Percentiles rank a stretch among this genome's conserved stretches.
phyloP scores from a whole-genome alignment of 37 sponge, comb jelly and placozoan species.

The Chondrosia reniformis region DNA sequence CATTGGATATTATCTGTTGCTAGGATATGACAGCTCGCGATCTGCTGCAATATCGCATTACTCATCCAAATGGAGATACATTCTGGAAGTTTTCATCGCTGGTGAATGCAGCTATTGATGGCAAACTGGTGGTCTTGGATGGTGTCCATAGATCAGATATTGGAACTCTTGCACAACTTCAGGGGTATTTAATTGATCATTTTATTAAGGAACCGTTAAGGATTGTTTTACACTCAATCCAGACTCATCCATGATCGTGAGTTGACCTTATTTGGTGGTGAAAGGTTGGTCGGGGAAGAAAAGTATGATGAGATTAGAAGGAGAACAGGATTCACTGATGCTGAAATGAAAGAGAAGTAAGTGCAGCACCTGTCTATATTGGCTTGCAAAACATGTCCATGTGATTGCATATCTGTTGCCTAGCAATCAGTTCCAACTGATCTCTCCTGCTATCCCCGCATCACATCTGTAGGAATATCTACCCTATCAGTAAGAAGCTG shows the following conservation, averaged over 20 bases:
- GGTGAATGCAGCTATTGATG: slow-evolving; percentile 66
- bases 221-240: not conserved
- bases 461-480: slow-evolving; percentile 28
- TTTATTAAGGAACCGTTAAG: too few relatives aligned
- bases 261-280: slow-evolving; percentile 57
- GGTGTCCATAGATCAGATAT: slow-evolving; percentile 76
- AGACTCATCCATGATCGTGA: slow-evolving; percentile 75
- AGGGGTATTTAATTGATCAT: slow-evolving; percentile 60
- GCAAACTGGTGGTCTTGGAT: slow-evolving; percentile 77
- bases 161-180: slow-evolving; percentile 64
- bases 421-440: not conserved
- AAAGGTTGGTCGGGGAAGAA: slow-evolving; percentile 36
- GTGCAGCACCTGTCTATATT: too few relatives aligned
- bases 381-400: too few relatives aligned
- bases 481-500: slow-evolving; percentile 51
- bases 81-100: slow-evolving; percentile 73
- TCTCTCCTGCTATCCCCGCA: not conserved
- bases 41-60: slow-evolving; percentile 78
- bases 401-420: too few relatives aligned
- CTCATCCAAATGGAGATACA: slow-evolving; percentile 78
- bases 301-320: slow-evolving; percentile 29
- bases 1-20: slow-evolving; percentile 5
- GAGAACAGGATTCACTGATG: slow-evolving; percentile 27
- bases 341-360: slow-evolving; percentile 53
- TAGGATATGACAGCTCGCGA: slow-evolving; percentile 93